Evolutionary conservation across 64 coral and sea anemone species (phyloP), one percentile per base, ranked within the genome.

Genomic region (Pachyseris speciosa): DNA sequence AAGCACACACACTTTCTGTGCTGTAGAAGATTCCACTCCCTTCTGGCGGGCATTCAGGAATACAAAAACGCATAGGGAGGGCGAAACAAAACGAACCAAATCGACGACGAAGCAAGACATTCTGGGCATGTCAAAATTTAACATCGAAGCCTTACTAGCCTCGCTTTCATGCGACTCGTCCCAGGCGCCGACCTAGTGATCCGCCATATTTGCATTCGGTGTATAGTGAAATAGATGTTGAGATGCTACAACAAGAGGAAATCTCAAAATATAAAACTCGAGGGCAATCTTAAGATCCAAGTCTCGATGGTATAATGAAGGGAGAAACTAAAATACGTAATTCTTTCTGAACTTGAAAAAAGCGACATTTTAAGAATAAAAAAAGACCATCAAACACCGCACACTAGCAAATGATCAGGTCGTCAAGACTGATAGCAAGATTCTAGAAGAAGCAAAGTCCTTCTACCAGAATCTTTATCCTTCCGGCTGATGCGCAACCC

Each of bases 221-320:
- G n/a, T n/a, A n/a, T n/a, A 29, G 12, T 25, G 11, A 33, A 37
- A 20, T 37, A 25, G 67, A 70, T 33, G 67, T 33, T 29, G 2
- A 33, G 67, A 2, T 3, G 2, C 24, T 33, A 33, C 28, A 70
- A 70, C 2, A 28, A 70, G 16, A 28, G 2, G 67, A 70, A 70
- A 12, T 70, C 13, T 29, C n/a, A 70, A 28, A 2, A 70, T 70
- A 70, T 29, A 45, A 45, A 45, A 45, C 43, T 70, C 37, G 15
- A 70, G 67, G 37, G 37, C 37, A 70, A 29, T 33, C 28, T 33
- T 33, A 29, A 70, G 37, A 28, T 29, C 28, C 3, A 28, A 70
- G 37, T 13, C 67, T 1, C 28, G 67, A 37, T 70, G 67, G 67
- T 27, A 70, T 37, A 70, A 70, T 70, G 67, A 70, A 70, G 67